Evolutionary conservation across 2,888 invertebrate species (phyloP), one percentile per base, ranked within the genome.

Genomic region (Nematopogon swammerdamellus): DNA sequence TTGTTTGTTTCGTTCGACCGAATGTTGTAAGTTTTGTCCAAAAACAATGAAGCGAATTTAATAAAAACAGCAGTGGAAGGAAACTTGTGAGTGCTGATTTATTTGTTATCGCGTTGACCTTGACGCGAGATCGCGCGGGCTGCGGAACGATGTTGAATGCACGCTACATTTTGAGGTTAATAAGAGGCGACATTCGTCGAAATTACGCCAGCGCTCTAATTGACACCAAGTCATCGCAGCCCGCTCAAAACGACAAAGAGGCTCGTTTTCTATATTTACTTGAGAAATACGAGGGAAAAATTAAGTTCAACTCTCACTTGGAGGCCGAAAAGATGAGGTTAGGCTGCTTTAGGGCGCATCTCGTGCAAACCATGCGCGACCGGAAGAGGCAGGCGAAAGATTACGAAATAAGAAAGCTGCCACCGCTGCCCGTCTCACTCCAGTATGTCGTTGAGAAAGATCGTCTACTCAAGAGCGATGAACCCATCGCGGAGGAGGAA

Each of bases 381-480:
- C 67, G 62, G 53, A 61, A 57, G 46, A 56, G 58, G 2, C 51
- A 60, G 47, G 42, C 53, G 19, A 60, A 60, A 19, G 58, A 65
- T 3, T 56, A 58, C n/a, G 52, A 62, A 14, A 61, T 65, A 45
- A 68, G 59, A 49, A 60, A 58, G 44, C 62, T 70, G 30, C 67
- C 77, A 18, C 80, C 82, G 0, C 59, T 82, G 46, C 85, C 87
- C 0, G 47, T 83, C 3, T 63, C 81, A 1, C 60, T 86, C 52
- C 77, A 82, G 58, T 83, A 82, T 64, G 65, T 72, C 44, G 64
- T 71, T 0, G 66, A 72, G 19, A 62, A 71, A 54, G 68, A 72
- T 16, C 61, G 60, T 46, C 55, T 70, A 45, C 56, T 70, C 18
- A 54, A 62, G 44, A 62, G 66, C 18, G 52, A 45, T 44, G 11